These are phyloP conservation scores for Catharus ustulatus DNA, from an alignment of 2,797 vertebrate species.

Conservation along the genomic window DNA sequence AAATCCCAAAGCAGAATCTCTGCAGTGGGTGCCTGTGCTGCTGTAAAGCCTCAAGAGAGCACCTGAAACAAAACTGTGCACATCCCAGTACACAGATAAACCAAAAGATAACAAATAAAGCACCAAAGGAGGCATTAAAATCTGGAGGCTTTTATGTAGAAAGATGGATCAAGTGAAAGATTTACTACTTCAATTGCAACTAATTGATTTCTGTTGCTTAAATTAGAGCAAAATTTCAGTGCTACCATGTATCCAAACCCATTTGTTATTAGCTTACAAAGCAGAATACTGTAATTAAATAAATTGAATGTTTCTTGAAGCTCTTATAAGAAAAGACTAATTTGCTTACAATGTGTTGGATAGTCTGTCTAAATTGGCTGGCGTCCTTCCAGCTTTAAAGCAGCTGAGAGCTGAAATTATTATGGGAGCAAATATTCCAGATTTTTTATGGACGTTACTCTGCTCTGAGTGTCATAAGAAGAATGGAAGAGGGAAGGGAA, in stretches of 20 bases:
- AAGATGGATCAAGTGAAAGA: constrained; percentile 48
- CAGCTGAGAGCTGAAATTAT: constrained; percentile 16
- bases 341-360: constrained; percentile 40
- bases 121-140: constrained; percentile 24
- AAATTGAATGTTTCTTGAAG: constrained; percentile 62
- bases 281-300: constrained; percentile 64
- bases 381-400: constrained; percentile 26
- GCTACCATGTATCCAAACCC: not conserved
- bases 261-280: constrained; percentile 52
- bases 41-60: not conserved
- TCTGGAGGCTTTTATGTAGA: not conserved
- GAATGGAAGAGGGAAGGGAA: not conserved
- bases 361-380: constrained; percentile 34
- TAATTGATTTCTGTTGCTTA: constrained; percentile 62
- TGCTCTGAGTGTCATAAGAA: not conserved
- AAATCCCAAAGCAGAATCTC: not conserved
- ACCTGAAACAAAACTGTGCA: not conserved
- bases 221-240: constrained; percentile 25
- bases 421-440: not conserved
- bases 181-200: constrained; percentile 52
- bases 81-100: not conserved
- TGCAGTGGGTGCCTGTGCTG: not conserved
- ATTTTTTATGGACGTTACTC: not conserved
- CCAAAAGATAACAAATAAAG: not conserved
- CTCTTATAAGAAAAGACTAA: constrained; percentile 35